A percentile compares a stretch with the other conserved stretches of the same genome.
Evolutionary conservation across 92 coral and sea anemone genomes (phyloP).

Genomic region (Parazoanthus atlanticus): DNA sequence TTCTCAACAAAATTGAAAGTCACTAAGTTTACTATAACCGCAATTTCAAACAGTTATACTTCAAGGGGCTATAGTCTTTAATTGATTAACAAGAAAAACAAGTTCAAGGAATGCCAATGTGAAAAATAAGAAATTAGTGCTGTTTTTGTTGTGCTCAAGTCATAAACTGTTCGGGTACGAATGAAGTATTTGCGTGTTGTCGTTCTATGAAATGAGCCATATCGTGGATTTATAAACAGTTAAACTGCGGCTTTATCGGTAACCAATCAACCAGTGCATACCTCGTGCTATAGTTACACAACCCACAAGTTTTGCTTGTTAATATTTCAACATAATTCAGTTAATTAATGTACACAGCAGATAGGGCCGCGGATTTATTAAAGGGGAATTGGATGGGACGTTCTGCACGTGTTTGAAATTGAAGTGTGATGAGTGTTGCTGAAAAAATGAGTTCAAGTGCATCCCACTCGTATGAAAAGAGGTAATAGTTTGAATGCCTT

Average conservation of each 20-base stretch:
- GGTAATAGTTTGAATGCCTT: constrained; percentile 21
- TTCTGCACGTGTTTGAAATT: neutral
- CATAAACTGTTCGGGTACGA: neutral
- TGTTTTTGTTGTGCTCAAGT: neutral
- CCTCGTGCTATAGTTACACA: neutral
- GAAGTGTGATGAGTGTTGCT: neutral
- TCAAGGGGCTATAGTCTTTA: neutral
- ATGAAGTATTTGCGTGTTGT: neutral
- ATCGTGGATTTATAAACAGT: neutral
- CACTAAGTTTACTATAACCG: no score
- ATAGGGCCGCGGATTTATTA: neutral
- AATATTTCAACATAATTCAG: constrained; percentile 3
- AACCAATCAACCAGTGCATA: constrained; percentile 21
- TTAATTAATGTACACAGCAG: constrained; percentile 1
- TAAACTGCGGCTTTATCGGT: neutral
- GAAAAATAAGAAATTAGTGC: neutral
- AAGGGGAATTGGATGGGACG: neutral
- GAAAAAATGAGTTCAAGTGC: neutral
- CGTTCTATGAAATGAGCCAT: neutral
- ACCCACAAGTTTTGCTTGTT: constrained; percentile 5
- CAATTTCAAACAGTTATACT: neutral
- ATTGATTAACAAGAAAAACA: neutral
- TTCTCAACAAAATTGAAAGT: no score
- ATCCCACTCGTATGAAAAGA: neutral
- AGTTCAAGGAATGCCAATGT: neutral